phyloP scores from a whole-genome alignment of 2,113 vertebrate genomes.

The Ophthalmolycus amberensis region DNA sequence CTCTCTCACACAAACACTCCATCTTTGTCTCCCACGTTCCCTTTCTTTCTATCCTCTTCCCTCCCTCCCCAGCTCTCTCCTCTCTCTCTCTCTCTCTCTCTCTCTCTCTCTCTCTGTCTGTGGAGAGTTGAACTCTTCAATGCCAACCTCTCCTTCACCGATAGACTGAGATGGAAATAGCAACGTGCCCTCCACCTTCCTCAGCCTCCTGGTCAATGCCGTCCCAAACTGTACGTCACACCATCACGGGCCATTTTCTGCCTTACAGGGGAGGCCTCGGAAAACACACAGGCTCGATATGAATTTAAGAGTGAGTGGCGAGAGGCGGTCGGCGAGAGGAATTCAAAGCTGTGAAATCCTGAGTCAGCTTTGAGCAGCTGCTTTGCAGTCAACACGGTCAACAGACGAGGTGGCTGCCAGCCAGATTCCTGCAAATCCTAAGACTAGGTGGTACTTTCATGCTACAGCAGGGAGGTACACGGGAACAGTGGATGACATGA shows the following conservation, averaged over 20 bases:
- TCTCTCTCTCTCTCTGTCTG: slow-evolving; percentile 41
- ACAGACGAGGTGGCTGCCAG: slow-evolving; percentile 47
- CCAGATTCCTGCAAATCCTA: slow-evolving; percentile 56
- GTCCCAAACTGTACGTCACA: slow-evolving; percentile 51
- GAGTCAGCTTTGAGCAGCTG: slow-evolving; percentile 74
- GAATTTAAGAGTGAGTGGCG: slow-evolving; percentile 58
- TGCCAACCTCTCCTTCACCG: slow-evolving; percentile 49
- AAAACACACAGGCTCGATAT: slow-evolving; percentile 33
- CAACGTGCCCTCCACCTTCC: slow-evolving; percentile 61
- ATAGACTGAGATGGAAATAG: slow-evolving; percentile 70
- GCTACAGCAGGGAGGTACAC: slow-evolving; percentile 35
- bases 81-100: neutral
- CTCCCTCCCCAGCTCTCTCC: no score
- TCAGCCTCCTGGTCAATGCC: slow-evolving; percentile 58
- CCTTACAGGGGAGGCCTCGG: slow-evolving; percentile 19
- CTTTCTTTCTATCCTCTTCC: neutral
- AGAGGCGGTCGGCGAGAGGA: slow-evolving; percentile 31
- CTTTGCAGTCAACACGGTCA: slow-evolving; percentile 68
- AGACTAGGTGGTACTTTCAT: slow-evolving; percentile 45
- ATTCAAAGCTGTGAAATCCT: slow-evolving; percentile 70
- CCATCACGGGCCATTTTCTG: slow-evolving; percentile 50
- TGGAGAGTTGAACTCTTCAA: slow-evolving; percentile 52
- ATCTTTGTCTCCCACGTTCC: slow-evolving; percentile 50
- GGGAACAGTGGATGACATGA: slow-evolving; percentile 42
- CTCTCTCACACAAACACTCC: slow-evolving; percentile 19